Base-by-base conservation (phyloP, 2,113 vertebrate species). In the Riparia riparia region DNA sequence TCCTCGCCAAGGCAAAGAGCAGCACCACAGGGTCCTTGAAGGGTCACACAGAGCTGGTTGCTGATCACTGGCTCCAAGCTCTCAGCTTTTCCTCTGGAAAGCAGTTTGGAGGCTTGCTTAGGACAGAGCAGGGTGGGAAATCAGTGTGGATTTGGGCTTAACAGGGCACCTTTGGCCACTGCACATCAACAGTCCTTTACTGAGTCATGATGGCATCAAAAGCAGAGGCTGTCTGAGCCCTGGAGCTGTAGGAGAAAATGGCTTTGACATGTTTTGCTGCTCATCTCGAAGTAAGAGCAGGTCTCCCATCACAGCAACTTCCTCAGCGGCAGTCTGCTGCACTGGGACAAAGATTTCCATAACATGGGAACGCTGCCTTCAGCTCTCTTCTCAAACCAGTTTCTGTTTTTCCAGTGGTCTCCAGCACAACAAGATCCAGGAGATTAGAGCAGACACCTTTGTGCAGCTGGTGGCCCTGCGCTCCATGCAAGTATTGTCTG, bases 351-450 rank as follows among this genome's bases (percentile, higher is more conserved):
- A 80, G 83, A 88, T 49, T 74, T 93, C 65, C 70, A 12, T 10
- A 2, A 45, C 29, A 60, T 14, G 53, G 31, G 72, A 61, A 57
- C 0, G 1, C 31, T 81, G 76, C 82, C 80, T 58, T 10, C 57
- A 32, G 16, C 81, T 73, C 3, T 19, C 69, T 82, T 70, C 96
- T 97, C 92, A 98, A 31, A 82, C 8, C 53, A 63, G 65, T 37
- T 92, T 95, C 93, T 97, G 95, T 80, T 95, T 96, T 92, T 82
- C 31, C 97, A 99, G 99, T 10, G 98, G 98, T 66, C 98, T 99
- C 71, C 99, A 99, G 95, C 98, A 99, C 96, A 99, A 99, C 97
- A 98, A 96, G 86, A 99, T 99, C 97, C 98, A 93, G 18, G 98
- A 98, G 96, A 98, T 99, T 17, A 93, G 98, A 96, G 98, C 97